A percentile compares a stretch with the other conserved stretches of the same genome.
phyloP scores from a whole-genome alignment of 2,888 invertebrate species.

The Halictus quadricinctus region DNA sequence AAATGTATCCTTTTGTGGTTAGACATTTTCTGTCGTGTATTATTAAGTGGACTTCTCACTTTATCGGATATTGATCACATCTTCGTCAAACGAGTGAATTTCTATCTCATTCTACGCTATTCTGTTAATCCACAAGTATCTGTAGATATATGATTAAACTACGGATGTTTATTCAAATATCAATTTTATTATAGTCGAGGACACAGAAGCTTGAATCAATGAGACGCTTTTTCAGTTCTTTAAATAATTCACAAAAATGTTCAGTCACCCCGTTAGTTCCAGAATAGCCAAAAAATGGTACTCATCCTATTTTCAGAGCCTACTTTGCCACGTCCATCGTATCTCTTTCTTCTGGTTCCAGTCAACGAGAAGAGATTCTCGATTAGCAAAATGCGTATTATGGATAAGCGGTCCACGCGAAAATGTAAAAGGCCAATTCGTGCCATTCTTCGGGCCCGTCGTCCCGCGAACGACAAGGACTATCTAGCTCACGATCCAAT shows the following conservation, averaged over 20 bases:
- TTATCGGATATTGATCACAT: neutral
- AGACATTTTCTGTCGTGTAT: neutral
- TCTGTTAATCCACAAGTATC: too few relatives aligned
- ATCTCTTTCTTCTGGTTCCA: neutral
- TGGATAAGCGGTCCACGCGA: constrained; percentile 57
- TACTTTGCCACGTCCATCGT: neutral
- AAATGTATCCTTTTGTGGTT: neutral
- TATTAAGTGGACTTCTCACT: neutral
- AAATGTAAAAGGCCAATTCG: constrained; percentile 73
- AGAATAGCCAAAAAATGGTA: neutral
- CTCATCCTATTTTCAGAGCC: neutral
- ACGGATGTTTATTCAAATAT: neutral
- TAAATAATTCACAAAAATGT: neutral
- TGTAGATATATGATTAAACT: too few relatives aligned
- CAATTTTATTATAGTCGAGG: too few relatives aligned
- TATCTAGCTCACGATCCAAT: constrained; percentile 66
- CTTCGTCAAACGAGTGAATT: neutral
- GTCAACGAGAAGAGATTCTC: neutral
- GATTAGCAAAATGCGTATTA: constrained; percentile 50
- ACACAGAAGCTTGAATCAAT: neutral
- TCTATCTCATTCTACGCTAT: too few relatives aligned
- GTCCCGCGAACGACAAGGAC: constrained; percentile 70
- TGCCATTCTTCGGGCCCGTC: constrained; percentile 73
- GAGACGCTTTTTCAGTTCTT: neutral
- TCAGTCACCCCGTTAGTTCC: neutral